phyloP scores from a whole-genome alignment of 2,797 vertebrate species.

The Dendrocincla tyrannina region DNA sequence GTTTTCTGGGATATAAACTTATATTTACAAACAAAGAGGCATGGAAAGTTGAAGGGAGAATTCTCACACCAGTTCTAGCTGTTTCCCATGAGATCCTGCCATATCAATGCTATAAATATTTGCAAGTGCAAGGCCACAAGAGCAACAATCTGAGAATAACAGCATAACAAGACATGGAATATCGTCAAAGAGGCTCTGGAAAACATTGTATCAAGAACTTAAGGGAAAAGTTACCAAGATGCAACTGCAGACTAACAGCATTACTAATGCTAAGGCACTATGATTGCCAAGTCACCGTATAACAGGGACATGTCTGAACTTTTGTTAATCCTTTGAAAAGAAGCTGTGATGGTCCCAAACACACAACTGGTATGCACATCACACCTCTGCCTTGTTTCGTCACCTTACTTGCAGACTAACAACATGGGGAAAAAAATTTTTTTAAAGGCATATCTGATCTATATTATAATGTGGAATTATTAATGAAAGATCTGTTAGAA shows the following conservation, averaged over 20 bases:
- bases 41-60: neutral
- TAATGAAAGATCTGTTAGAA: neutral
- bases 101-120: neutral
- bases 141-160: neutral
- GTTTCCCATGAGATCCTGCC: neutral
- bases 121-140: constrained; percentile 19
- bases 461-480: neutral
- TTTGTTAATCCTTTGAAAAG: neutral
- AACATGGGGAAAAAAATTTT: neutral
- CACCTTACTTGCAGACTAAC: neutral
- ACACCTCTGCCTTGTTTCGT: neutral
- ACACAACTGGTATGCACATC: neutral
- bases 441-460: neutral
- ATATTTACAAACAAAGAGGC: neutral
- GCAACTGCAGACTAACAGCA: neutral
- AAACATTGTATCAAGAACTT: neutral
- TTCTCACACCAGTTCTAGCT: neutral
- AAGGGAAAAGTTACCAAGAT: neutral
- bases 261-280: neutral
- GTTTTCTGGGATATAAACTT: neutral
- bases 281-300: neutral
- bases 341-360: neutral
- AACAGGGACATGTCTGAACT: neutral
- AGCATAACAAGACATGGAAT: neutral
- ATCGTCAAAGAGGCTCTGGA: neutral